These are phyloP conservation scores for Lepus timidus DNA, from an alignment of 2,113 vertebrate genomes.

Conservation along the genomic window DNA sequence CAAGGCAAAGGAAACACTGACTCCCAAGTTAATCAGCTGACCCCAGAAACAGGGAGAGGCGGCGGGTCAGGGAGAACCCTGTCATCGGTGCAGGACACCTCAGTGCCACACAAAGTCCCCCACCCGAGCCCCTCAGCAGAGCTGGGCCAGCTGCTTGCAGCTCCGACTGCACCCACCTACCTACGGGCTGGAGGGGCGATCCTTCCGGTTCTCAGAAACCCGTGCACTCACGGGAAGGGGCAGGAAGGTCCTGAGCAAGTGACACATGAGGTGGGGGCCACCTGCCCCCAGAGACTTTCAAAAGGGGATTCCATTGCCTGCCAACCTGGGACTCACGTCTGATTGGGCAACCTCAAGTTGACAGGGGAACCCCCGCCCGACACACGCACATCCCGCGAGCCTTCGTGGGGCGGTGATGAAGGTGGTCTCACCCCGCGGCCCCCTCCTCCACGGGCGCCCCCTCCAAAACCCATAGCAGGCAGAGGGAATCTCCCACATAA, in stretches of 20 bases:
- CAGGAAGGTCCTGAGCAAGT: neutral
- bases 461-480: neutral
- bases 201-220: neutral
- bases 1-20: too few relatives aligned
- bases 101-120: neutral
- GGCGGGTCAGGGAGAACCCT: neutral
- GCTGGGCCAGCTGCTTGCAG: neutral
- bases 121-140: neutral
- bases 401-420: accelerated
- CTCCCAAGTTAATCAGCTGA: neutral
- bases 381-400: too few relatives aligned
- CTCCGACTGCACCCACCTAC: too few relatives aligned
- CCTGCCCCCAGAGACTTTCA: neutral
- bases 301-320: neutral
- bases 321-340: neutral
- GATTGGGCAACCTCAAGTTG: neutral
- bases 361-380: neutral
- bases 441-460: neutral
- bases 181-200: too few relatives aligned
- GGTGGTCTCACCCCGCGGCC: neutral
- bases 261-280: accelerated
- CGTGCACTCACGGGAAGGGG: neutral
- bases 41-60: neutral
- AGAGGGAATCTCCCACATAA: neutral
- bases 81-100: neutral